Base-by-base conservation (phyloP, 2,888 invertebrate species). In the Mythimna impura region DNA sequence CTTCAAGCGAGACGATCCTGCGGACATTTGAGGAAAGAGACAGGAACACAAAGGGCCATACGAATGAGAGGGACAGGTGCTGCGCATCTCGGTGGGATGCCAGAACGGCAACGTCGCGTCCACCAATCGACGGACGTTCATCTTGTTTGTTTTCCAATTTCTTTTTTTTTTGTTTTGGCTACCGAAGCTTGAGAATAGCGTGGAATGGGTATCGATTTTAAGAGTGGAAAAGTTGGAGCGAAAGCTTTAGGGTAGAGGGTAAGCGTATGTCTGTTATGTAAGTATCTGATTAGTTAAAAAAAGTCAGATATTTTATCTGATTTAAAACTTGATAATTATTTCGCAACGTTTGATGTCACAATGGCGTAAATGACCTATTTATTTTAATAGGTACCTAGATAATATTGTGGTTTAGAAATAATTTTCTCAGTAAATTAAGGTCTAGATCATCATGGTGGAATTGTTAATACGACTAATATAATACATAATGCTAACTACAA, bases 1-100 rank as follows among this genome's bases (percentile, higher is more conserved):
- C 96, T 95, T 94, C 86, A 95, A 95, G 94, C 95, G 94, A 93
- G 91, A 95, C 96, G 93, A 94, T 95, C 94, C 93, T 95, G 95
- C 94, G 92, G 93, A 94, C 93, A 89, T 91, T 87, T 87, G 77
- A 85, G 84, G 91, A 94, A 80, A 85, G 91, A 86, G 94, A 93
- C 20, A 79, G 85, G 25, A 0, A 69, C 84, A 89, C 54, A 66
- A 78, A 80, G 79, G 73, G 65, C 20, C 3, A 0, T 6, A 14
- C 4, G 91, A 72, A 84, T 58, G 88, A 94, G 66, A 82, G 87
- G 78, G 93, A 92, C 76, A 74, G 82, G 82, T 73, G 86, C 86
- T 89, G 88, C 89, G 90, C 92, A 94, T 95, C 95, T 95, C 91
- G 86, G 90, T 92, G 90, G 92, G 92, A 92, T 90, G 89, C 89